Evolutionary conservation across 2,888 invertebrate genomes (phyloP).

Genomic region (Automeris io): DNA sequence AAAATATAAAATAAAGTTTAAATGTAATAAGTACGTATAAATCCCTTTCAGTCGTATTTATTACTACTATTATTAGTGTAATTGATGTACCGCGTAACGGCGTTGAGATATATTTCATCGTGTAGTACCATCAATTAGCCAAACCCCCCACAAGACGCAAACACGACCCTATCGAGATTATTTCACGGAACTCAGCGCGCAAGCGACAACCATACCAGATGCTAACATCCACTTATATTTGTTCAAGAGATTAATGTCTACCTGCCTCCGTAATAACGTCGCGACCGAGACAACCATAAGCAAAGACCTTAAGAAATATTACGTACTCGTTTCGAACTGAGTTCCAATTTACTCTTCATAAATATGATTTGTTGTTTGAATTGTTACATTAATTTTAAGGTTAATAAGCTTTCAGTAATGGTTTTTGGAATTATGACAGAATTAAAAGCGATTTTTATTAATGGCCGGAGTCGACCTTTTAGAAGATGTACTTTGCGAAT

Average conservation of each 20-base stretch:
- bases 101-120: conserved; percentile 22
- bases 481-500: too few species aligned
- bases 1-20: too few species aligned
- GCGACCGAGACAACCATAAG: conserved; percentile 13
- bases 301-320: conserved; percentile 1
- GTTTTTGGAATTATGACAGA: too few species aligned
- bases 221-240: conserved; percentile 46
- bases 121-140: conserved; percentile 36
- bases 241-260: conserved; percentile 53
- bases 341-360: conserved; percentile 2
- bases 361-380: background rate
- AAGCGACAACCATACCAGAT: conserved; percentile 26
- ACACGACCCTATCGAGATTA: conserved; percentile 25
- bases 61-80: too few species aligned
- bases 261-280: conserved; percentile 37
- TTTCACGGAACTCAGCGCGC: conserved; percentile 4
- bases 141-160: conserved; percentile 22
- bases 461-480: too few species aligned
- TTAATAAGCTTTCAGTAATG: background rate
- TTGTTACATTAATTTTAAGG: background rate
- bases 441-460: too few species aligned
- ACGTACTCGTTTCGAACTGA: background rate
- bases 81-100: background rate
- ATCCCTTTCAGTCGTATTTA: too few species aligned
- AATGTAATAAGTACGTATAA: too few species aligned